Conservation (phyloP, 2,888 invertebrate genomes). For the Machimus rusticus region DNA sequence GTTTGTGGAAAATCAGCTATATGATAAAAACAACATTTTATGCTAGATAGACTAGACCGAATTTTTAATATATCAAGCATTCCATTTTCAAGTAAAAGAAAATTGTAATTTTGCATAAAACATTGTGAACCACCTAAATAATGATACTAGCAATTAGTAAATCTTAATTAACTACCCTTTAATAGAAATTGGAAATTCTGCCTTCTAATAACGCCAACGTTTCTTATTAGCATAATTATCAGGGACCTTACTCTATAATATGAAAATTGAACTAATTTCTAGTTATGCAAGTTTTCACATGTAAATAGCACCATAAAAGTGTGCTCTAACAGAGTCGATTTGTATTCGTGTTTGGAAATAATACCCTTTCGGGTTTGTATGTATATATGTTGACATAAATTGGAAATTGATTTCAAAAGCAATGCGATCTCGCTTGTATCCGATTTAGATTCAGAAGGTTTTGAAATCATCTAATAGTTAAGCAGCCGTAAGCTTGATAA, state of each 20-base stretch:
- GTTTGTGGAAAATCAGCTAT: background rate
- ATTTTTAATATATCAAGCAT: background rate
- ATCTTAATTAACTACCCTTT: background rate
- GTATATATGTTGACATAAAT: too few species aligned
- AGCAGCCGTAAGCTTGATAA: too few species aligned
- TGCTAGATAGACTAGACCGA: background rate
- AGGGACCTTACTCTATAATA: background rate
- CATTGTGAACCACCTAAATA: background rate
- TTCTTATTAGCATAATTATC: background rate
- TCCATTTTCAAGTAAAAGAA: too few species aligned
- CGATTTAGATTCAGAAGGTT: too few species aligned
- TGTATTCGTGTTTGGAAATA: too few species aligned
- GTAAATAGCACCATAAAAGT: background rate
- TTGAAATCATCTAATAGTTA: too few species aligned
- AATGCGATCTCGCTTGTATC: too few species aligned
- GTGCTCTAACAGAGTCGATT: too few species aligned
- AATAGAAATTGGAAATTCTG: background rate
- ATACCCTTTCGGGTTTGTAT: too few species aligned
- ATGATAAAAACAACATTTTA: too few species aligned
- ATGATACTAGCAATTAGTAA: background rate
- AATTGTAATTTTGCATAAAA: background rate
- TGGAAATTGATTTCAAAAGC: too few species aligned
- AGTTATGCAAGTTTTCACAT: background rate
- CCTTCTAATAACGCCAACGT: background rate
- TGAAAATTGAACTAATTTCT: too few species aligned